These are phyloP conservation scores for Meda fulgida DNA, from an alignment of 2,797 vertebrate species.

Conservation along the genomic window DNA sequence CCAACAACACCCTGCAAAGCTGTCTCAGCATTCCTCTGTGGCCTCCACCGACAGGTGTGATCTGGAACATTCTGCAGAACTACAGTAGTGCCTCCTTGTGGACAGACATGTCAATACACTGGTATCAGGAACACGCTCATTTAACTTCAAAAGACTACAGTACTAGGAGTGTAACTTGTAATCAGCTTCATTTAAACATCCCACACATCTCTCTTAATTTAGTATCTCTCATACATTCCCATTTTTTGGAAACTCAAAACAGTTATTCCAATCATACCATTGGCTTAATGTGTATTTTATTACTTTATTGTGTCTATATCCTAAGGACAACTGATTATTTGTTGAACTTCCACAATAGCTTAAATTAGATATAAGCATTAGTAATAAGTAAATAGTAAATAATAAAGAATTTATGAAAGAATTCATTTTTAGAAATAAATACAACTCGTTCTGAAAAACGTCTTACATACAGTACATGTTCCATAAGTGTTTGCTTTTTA, in stretches of 20 bases:
- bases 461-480: constrained; percentile 1
- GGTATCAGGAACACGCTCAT: background rate
- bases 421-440: background rate
- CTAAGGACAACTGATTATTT: background rate
- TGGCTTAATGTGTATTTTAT: constrained; percentile 8
- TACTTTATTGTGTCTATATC: background rate
- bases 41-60: constrained; percentile 67
- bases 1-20: constrained; percentile 46
- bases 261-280: background rate
- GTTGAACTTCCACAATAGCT: background rate
- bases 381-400: background rate
- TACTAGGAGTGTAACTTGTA: background rate
- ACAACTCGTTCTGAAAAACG: background rate
- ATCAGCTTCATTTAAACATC: background rate
- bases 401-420: background rate
- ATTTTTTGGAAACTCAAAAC: background rate
- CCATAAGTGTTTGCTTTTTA: constrained; percentile 6
- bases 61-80: constrained; percentile 58
- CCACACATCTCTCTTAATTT: background rate
- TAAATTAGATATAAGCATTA: background rate
- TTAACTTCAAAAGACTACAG: background rate
- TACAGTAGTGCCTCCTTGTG: constrained; percentile 67
- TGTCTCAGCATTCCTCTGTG: constrained; percentile 64
- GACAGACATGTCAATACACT: constrained; percentile 8
- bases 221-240: background rate